Base-by-base conservation (phyloP, 2,797 vertebrate genomes). In the Falco concolor region DNA sequence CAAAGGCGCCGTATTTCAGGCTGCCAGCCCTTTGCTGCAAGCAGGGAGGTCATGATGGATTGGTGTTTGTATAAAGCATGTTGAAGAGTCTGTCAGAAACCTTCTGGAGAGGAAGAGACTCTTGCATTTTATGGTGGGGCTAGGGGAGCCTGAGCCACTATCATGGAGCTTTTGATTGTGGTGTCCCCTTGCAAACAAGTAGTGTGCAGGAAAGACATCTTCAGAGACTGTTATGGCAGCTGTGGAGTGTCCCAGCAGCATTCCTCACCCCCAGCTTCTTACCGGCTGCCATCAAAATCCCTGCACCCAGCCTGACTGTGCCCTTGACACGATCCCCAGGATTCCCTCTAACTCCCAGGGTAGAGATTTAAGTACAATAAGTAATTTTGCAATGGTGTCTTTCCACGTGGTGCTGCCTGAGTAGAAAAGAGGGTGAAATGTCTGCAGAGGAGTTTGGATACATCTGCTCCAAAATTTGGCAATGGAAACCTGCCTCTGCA, bases 1-100 rank as follows among this genome's bases (percentile, higher is more conserved):
- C 45, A n/a, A 30, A 18, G 10, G 30, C 86, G 22, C 27, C 0
- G 18, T 12, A 27, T 27, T 47, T 30, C 24, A 30, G 70, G 50
- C 74, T 79, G 80, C 16, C 52, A 72, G 54, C 52, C 22, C 52
- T 52, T 25, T n/a, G 44, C 89, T 85, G 54, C 1, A 2, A 12
- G 30, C 63, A 40, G 32, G 38, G 36, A 22, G 10, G 9, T 52
- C 27, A 9, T 3, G 21, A 3, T 21, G 54, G 16, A 6, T 13
- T 0, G 1, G 6, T 56, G 74, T 8, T 87, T 0, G 0, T 13
- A 8, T 2, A 27, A 11, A 63, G 8, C 22, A 6, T 2, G 0
- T 8, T 42, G 47, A 54, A 84, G 50, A 65, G 24, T 10, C 24
- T 77, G 79, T 30, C 28, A 92, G 69, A 81, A 86, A 38, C 34